Evolutionary conservation across 2,888 invertebrate genomes (phyloP).

Genomic region (Sericinus montela): DNA sequence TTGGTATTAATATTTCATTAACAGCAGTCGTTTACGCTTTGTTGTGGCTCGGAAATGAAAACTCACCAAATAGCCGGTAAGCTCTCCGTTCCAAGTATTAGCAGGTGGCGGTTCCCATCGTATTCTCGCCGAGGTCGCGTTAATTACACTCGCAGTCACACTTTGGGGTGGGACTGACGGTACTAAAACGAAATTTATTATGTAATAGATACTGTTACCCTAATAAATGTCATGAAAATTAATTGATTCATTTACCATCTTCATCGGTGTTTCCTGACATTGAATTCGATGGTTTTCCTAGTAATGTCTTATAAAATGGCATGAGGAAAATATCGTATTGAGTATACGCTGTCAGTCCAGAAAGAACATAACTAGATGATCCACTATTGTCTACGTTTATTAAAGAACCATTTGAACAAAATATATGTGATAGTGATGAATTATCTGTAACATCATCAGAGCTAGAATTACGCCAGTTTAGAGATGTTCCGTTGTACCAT

Average conservation of each 20-base stretch:
- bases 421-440: constrained; percentile 44
- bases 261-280: constrained; percentile 91
- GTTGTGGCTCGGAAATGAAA: constrained; percentile 18
- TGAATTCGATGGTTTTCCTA: constrained; percentile 96
- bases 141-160: constrained; percentile 89
- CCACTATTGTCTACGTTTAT: constrained; percentile 84
- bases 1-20: too few relatives aligned
- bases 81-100: constrained; percentile 87
- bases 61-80: constrained; percentile 93
- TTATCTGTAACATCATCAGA: constrained; percentile 52
- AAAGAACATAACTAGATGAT: constrained; percentile 85
- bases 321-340: constrained; percentile 95
- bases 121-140: constrained; percentile 89
- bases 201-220: constrained; percentile 26
- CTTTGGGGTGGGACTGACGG: constrained; percentile 89
- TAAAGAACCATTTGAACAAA: constrained; percentile 81
- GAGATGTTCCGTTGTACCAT: constrained; percentile 70
- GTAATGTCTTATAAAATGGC: constrained; percentile 91
- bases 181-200: constrained; percentile 73
- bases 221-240: constrained; percentile 22
- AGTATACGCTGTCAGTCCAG: constrained; percentile 89
- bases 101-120: constrained; percentile 90
- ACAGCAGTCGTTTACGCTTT: not conserved
- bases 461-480: constrained; percentile 66
- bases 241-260: constrained; percentile 80